phyloP scores from a whole-genome alignment of 2,888 invertebrate species.

The Temnothorax rugatulus region DNA sequence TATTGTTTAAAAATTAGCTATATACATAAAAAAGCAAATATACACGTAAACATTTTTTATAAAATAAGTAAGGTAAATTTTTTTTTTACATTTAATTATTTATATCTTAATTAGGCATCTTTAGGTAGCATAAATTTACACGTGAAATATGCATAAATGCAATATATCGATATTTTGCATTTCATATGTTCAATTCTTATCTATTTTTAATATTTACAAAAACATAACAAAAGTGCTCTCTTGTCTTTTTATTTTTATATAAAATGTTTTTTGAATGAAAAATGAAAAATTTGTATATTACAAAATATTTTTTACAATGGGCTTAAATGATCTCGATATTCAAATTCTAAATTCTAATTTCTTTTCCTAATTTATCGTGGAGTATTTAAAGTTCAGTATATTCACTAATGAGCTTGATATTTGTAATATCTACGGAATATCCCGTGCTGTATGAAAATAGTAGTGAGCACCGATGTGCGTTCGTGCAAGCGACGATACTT shows the following conservation, averaged over 20 bases:
- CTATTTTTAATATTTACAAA: not conserved
- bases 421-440: not conserved
- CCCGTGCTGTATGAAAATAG: not conserved
- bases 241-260: not conserved
- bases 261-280: not conserved
- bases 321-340: not conserved
- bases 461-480: not conserved
- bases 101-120: not conserved
- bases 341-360: not conserved
- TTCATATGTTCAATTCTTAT: not conserved
- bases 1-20: not conserved
- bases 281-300: not conserved
- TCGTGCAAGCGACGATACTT: slow-evolving; percentile 10
- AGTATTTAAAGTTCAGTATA: not conserved
- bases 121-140: not conserved
- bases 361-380: not conserved
- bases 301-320: not conserved
- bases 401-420: not conserved
- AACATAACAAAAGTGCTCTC: not conserved
- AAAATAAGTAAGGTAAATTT: not conserved
- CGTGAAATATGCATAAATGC: not conserved
- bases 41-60: not conserved
- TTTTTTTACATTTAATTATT: not conserved
- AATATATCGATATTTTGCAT: not conserved
- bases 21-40: not conserved